Conservation (phyloP, 2,888 invertebrate species). For the Opisthograptis luteolata region DNA sequence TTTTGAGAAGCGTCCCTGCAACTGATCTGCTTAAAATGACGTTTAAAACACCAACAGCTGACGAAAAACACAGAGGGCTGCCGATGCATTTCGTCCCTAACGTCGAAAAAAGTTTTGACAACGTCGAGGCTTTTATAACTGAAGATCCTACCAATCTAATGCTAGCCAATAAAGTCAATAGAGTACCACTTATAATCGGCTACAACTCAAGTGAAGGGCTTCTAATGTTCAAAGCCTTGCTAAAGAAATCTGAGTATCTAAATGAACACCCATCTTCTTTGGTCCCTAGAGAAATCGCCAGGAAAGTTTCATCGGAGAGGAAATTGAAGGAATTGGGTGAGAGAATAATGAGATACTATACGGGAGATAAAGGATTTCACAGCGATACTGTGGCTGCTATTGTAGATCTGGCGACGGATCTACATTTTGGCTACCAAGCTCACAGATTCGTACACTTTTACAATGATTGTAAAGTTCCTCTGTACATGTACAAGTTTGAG, state of each 20-base stretch:
- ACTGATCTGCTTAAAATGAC: slow-evolving; percentile 49
- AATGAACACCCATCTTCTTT: slow-evolving; percentile 53
- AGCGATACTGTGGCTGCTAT: slow-evolving; percentile 44
- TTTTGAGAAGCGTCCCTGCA: slow-evolving; percentile 53
- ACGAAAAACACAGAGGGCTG: slow-evolving; percentile 55
- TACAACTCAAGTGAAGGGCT: slow-evolving; percentile 64
- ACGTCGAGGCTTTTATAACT: slow-evolving; percentile 53
- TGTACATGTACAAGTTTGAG: slow-evolving; percentile 62
- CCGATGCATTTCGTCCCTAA: slow-evolving; percentile 61
- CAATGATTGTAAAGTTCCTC: slow-evolving; percentile 38
- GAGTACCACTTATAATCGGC: slow-evolving; percentile 60
- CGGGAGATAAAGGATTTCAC: slow-evolving; percentile 45
- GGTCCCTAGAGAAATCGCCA: slow-evolving; percentile 55
- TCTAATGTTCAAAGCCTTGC: slow-evolving; percentile 42
- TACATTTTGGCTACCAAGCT: slow-evolving; percentile 53
- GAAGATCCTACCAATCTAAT: slow-evolving; percentile 52
- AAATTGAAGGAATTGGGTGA: slow-evolving; percentile 52
- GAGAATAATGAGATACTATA: slow-evolving; percentile 55
- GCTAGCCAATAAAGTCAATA: slow-evolving; percentile 47
- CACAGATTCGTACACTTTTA: slow-evolving; percentile 57
- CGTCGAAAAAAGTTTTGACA: slow-evolving; percentile 56
- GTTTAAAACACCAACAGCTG: slow-evolving; percentile 48
- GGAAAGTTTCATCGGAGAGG: slow-evolving; percentile 39
- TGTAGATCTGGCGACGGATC: slow-evolving; percentile 52
- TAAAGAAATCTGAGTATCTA: slow-evolving; percentile 45